Conservation (phyloP, 2,113 vertebrate species). For the Tragelaphus imberbis region DNA sequence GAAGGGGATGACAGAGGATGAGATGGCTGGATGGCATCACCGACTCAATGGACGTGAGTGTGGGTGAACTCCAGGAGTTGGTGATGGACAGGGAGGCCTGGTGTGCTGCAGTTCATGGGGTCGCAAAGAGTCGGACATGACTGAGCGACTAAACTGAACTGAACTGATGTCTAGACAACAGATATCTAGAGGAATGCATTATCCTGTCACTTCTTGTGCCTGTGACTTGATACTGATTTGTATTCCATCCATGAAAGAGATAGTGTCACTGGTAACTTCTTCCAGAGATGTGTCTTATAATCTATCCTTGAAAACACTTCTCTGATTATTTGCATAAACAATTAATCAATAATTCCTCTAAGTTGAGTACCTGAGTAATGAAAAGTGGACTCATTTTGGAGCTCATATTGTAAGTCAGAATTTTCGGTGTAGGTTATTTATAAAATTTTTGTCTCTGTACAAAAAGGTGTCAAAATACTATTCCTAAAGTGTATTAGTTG, state of each 20-base stretch:
- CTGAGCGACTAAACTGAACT: too few species aligned
- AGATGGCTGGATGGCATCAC: too few species aligned
- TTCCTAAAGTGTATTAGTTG: not conserved
- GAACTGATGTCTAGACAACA: not conserved
- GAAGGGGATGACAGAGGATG: too few species aligned
- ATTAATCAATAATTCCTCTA: not conserved
- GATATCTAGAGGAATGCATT: not conserved
- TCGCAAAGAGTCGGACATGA: too few species aligned
- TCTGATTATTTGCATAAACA: not conserved
- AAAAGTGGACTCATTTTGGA: not conserved
- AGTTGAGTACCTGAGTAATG: not conserved
- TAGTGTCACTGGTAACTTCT: not conserved
- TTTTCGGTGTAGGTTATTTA: not conserved
- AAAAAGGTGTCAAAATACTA: not conserved
- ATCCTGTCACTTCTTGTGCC: not conserved
- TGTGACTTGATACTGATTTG: not conserved
- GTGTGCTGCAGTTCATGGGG: too few species aligned
- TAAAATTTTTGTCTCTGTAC: not conserved
- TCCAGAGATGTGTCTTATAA: not conserved
- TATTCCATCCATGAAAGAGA: not conserved
- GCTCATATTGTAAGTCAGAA: not conserved
- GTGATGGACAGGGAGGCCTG: too few species aligned
- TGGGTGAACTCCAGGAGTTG: too few species aligned
- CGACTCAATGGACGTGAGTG: too few species aligned
- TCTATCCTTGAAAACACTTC: not conserved